Evolutionary conservation across 2,113 vertebrate species (phyloP).

Genomic region (Cyphomyrus discorhynchus): DNA sequence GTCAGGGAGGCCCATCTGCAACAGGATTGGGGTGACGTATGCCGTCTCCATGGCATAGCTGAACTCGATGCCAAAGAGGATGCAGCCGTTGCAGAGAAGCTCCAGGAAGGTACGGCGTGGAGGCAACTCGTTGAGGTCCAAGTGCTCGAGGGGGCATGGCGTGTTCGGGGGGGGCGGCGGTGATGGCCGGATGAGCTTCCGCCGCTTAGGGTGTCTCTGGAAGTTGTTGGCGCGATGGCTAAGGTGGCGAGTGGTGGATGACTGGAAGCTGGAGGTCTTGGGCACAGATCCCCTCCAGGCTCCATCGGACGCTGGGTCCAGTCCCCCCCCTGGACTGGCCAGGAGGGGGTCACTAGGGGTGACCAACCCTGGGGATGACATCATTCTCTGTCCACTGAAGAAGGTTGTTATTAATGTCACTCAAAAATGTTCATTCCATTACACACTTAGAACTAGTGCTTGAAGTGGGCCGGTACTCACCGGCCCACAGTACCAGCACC

Average conservation of each 20-base stretch:
- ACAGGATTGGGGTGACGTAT: conserved; percentile 87
- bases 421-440: neutral
- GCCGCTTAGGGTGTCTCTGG: conserved; percentile 86
- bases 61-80: conserved; percentile 94
- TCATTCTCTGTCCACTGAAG: conserved; percentile 54
- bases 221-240: conserved; percentile 97
- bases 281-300: conserved; percentile 69
- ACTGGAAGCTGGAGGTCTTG: conserved; percentile 66
- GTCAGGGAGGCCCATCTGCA: conserved; percentile 94
- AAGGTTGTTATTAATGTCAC: conserved; percentile 5
- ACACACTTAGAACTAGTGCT: neutral
- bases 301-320: conserved; percentile 62
- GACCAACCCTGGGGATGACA: conserved; percentile 67
- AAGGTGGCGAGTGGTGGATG: conserved; percentile 73
- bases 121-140: conserved; percentile 78
- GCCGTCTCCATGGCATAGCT: conserved; percentile 98
- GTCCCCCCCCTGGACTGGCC: conserved; percentile 57
- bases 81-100: conserved; percentile 84
- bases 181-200: conserved; percentile 79
- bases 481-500: neutral
- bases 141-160: conserved; percentile 77
- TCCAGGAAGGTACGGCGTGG: conserved; percentile 83
- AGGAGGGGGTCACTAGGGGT: conserved; percentile 70
- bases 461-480: neutral
- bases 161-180: conserved; percentile 91